phyloP scores from a whole-genome alignment of 2,888 invertebrate genomes.

The Acanthococcus lagerstroemiae region DNA sequence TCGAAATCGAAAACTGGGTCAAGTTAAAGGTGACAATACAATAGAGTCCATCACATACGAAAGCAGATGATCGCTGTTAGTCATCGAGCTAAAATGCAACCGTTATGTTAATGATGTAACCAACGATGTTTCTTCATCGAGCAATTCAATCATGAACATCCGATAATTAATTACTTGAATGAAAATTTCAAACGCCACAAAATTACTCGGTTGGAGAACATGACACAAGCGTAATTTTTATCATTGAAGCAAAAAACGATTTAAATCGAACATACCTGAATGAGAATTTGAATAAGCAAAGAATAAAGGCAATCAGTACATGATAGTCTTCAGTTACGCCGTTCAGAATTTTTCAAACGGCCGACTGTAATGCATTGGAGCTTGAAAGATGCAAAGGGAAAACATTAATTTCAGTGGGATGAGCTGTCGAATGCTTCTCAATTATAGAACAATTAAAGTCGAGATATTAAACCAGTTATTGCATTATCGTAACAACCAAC shows the following conservation, averaged over 20 bases:
- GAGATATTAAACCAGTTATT: no score
- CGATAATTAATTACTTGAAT: neutral
- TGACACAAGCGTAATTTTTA: neutral
- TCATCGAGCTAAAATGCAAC: neutral
- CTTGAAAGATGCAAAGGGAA: no score
- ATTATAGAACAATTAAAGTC: no score
- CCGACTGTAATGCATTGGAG: no score
- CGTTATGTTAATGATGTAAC: neutral
- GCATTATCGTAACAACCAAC: no score
- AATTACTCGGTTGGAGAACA: neutral
- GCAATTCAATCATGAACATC: neutral
- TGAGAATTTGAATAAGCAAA: no score
- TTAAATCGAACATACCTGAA: no score
- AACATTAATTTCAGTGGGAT: no score
- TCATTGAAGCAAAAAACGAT: neutral
- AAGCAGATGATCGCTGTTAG: constrained; percentile 1
- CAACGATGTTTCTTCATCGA: neutral
- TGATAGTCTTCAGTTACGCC: no score
- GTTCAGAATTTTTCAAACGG: no score
- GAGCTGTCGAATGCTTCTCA: no score
- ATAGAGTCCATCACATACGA: neutral
- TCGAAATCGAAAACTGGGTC: constrained; percentile 16
- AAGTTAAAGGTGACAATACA: constrained; percentile 15
- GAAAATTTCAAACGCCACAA: neutral
- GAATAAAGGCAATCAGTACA: no score